Evolutionary conservation across 1,140 invertebrate genomes (phyloP).

Genomic region (Oncopodura yosiiana): DNA sequence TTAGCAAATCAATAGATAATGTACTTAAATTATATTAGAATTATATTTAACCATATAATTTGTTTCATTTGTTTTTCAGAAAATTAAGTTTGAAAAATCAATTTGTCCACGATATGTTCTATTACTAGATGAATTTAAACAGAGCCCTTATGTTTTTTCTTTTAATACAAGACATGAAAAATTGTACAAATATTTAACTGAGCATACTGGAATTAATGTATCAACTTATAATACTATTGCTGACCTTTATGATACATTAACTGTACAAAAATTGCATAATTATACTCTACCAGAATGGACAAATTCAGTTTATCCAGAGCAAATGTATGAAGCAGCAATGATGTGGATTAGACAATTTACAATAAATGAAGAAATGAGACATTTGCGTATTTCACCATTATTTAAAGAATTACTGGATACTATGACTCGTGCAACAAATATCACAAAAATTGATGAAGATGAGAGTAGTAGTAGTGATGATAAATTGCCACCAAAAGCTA

Average conservation of each 20-base stretch:
- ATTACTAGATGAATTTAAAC: constrained; percentile 30
- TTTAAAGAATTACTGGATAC: constrained; percentile 36
- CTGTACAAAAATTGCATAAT: constrained; percentile 48
- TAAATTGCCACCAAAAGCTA: constrained; percentile 8
- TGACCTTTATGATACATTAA: constrained; percentile 56
- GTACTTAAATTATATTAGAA: background rate
- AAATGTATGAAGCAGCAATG: constrained; percentile 6
- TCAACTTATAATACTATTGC: constrained; percentile 57
- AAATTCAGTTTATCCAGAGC: constrained; percentile 45
- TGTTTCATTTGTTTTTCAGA: background rate
- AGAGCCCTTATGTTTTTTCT: constrained; percentile 45
- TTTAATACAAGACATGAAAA: constrained; percentile 48
- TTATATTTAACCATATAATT: background rate
- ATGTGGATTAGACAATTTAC: constrained; percentile 55
- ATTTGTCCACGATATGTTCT: constrained; percentile 52
- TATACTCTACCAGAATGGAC: constrained; percentile 63
- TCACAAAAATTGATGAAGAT: constrained; percentile 9
- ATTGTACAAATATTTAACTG: constrained; percentile 53
- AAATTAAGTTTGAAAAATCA: constrained; percentile 44
- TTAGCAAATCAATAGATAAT: constrained; percentile 6
- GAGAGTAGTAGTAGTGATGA: background rate
- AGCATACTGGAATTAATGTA: constrained; percentile 56
- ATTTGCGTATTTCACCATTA: constrained; percentile 55
- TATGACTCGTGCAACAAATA: constrained; percentile 21
- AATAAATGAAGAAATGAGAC: constrained; percentile 56